phyloP scores from a whole-genome alignment of 2,113 vertebrate genomes.

The Fukomys damarensis region DNA sequence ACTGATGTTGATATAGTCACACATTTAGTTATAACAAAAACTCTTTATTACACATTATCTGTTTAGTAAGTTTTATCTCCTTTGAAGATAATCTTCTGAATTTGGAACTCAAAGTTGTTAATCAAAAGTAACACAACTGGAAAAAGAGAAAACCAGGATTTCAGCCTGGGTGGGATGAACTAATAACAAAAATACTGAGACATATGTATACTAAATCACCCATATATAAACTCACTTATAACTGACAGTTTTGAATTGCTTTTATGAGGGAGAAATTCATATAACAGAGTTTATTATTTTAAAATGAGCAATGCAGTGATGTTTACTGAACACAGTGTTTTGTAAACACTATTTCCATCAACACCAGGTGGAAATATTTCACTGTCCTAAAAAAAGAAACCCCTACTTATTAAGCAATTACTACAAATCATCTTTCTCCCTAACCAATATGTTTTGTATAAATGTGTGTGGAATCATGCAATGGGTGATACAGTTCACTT shows the following conservation, averaged over 20 bases:
- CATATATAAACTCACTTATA: neutral
- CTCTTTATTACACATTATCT: neutral
- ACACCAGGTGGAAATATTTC: neutral
- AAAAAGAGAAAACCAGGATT: neutral
- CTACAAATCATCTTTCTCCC: neutral
- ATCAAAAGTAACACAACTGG: neutral
- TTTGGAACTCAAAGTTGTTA: neutral
- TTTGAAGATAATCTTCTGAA: neutral
- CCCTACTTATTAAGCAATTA: neutral
- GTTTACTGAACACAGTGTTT: neutral
- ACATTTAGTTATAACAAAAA: neutral
- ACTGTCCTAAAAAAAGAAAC: neutral
- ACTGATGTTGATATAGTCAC: neutral
- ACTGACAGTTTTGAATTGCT: neutral
- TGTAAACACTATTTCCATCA: neutral
- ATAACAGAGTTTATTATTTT: neutral
- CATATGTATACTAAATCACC: neutral
- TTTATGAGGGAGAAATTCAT: neutral
- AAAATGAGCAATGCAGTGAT: neutral
- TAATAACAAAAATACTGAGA: neutral
- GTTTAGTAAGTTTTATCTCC: neutral
- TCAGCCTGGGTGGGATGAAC: neutral
- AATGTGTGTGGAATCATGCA: neutral
- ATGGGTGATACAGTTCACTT: neutral
- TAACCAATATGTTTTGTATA: neutral